These are phyloP conservation scores for Syngnathus scovelli DNA, from an alignment of 2,113 vertebrate genomes.

Conservation along the genomic window DNA sequence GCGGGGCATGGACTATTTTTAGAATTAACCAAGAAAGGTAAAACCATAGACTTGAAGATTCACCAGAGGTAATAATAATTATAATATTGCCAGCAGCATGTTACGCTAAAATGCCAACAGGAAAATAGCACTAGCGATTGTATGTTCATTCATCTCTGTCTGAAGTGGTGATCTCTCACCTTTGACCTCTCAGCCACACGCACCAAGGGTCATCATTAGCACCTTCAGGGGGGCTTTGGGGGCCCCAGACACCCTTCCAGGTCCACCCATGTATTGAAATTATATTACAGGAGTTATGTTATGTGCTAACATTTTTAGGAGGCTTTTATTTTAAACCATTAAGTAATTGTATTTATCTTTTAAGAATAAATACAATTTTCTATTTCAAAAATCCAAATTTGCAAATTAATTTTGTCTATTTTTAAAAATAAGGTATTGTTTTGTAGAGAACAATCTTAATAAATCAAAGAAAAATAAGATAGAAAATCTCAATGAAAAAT, in stretches of 20 bases:
- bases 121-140: neutral
- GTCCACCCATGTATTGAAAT: constrained; percentile 2
- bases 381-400: neutral
- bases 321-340: neutral
- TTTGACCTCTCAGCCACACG: constrained; percentile 74
- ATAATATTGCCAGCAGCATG: neutral
- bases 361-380: too few relatives aligned
- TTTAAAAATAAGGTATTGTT: too few relatives aligned
- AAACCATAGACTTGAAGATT: neutral
- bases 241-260: constrained; percentile 33
- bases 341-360: too few relatives aligned
- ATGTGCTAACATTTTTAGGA: neutral
- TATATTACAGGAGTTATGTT: neutral
- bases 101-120: neutral
- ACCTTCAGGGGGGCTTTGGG: constrained; percentile 55
- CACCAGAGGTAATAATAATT: neutral
- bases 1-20: constrained; percentile 21
- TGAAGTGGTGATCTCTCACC: constrained; percentile 68
- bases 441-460: too few relatives aligned
- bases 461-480: too few relatives aligned
- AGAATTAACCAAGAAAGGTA: neutral
- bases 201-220: constrained; percentile 81
- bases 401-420: neutral
- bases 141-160: neutral
- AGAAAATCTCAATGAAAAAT: too few relatives aligned